phyloP scores from a whole-genome alignment of 23 tunicate genomes.

The Halocynthia roretzi region DNA sequence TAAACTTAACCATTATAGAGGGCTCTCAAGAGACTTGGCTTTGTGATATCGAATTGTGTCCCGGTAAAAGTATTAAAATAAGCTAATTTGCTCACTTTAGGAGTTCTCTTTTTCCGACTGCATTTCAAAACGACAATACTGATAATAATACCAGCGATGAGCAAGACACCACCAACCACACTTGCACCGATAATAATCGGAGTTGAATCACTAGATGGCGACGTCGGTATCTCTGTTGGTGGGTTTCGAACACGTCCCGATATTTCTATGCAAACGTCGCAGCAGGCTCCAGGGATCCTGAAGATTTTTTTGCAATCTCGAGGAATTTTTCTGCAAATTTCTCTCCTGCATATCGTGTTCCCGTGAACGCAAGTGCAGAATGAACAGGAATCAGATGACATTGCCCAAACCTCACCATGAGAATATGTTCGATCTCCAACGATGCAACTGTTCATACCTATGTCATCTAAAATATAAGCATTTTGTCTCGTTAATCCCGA shows the following conservation, averaged over 20 bases:
- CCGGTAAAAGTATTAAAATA: no score
- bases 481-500: not conserved
- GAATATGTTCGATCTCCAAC: constrained; percentile 9
- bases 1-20: no score
- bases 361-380: constrained; percentile 47
- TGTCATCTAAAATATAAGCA: not conserved
- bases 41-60: no score
- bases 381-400: constrained; percentile 18
- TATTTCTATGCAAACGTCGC: constrained; percentile 29
- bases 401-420: constrained; percentile 42
- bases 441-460: not conserved
- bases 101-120: no score
- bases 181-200: no score
- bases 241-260: not conserved
- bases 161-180: no score
- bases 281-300: constrained; percentile 44
- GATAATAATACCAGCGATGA: no score
- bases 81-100: no score
- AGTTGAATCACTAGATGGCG: no score
- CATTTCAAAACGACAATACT: no score
- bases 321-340: constrained; percentile 30
- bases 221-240: no score
- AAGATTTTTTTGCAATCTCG: constrained; percentile 8
- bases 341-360: constrained; percentile 8
- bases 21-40: no score